Evolutionary conservation across 2,888 invertebrate species (phyloP).

Genomic region (Empis stercorea): DNA sequence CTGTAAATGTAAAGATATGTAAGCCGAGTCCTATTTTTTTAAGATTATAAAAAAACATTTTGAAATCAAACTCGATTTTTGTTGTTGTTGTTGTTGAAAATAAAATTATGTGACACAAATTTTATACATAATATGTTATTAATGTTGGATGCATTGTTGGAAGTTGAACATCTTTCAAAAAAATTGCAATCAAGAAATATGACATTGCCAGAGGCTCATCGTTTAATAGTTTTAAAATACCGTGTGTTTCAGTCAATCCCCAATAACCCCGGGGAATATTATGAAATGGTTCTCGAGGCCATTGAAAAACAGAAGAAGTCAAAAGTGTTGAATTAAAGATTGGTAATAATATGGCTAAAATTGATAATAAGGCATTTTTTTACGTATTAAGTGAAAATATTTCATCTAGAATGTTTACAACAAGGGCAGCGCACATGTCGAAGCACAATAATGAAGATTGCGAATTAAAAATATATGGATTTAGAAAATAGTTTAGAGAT

Average conservation of each 20-base stretch:
- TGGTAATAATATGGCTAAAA: not conserved
- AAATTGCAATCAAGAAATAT: not conserved
- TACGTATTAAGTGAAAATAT: not conserved
- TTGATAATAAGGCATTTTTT: not conserved
- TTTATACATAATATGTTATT: not conserved
- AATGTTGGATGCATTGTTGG: not conserved
- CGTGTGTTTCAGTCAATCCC: not conserved
- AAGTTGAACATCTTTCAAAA: not conserved
- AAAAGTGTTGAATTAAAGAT: not conserved
- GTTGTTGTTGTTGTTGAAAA: no score
- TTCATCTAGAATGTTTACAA: not conserved
- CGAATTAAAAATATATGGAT: not conserved
- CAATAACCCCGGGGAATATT: not conserved
- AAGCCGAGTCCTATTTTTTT: no score
- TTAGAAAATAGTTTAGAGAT: not conserved
- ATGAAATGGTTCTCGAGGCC: not conserved
- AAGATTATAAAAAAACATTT: no score
- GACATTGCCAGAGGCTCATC: not conserved
- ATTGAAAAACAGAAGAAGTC: not conserved
- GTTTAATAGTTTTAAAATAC: not conserved
- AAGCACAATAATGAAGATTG: not conserved
- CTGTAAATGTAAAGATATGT: no score
- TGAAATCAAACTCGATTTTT: no score
- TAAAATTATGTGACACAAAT: not conserved
- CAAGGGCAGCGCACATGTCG: not conserved